These are phyloP conservation scores for Vannuccia rotundouncinata DNA, from an alignment of 2,888 invertebrate species.

Conservation along the genomic window DNA sequence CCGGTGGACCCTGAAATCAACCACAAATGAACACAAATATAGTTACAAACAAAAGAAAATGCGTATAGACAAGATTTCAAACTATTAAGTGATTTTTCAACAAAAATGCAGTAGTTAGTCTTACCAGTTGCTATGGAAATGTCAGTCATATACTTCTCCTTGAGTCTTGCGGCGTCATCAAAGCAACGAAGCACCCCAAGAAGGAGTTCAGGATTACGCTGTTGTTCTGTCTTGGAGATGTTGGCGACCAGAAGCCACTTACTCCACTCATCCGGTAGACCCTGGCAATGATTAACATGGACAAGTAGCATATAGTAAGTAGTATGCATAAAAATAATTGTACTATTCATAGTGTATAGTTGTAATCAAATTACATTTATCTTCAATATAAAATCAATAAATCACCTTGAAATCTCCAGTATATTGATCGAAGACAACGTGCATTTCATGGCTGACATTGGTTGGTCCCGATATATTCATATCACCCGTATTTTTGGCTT, in stretches of 20 bases:
- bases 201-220: constrained; percentile 36
- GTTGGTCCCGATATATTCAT: constrained; percentile 33
- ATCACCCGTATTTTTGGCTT: background rate
- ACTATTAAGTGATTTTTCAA: no score
- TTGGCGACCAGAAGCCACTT: constrained; percentile 35
- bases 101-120: no score
- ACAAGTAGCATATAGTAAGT: no score
- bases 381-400: no score
- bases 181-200: constrained; percentile 35
- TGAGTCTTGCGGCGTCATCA: constrained; percentile 22
- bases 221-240: constrained; percentile 33
- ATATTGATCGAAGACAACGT: constrained; percentile 36
- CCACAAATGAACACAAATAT: no score
- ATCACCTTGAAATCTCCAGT: constrained; percentile 31
- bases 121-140: constrained; percentile 24
- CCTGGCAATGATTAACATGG: no score
- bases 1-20: no score
- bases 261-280: constrained; percentile 38
- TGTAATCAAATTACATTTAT: no score
- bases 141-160: constrained; percentile 33
- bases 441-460: constrained; percentile 34
- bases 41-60: no score
- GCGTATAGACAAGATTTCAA: no score
- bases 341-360: no score
- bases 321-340: no score